A percentile compares a stretch with the other conserved stretches of the same genome.
phyloP scores from a whole-genome alignment of 2,797 vertebrate genomes.

The Mormyrus hasselquistii region DNA sequence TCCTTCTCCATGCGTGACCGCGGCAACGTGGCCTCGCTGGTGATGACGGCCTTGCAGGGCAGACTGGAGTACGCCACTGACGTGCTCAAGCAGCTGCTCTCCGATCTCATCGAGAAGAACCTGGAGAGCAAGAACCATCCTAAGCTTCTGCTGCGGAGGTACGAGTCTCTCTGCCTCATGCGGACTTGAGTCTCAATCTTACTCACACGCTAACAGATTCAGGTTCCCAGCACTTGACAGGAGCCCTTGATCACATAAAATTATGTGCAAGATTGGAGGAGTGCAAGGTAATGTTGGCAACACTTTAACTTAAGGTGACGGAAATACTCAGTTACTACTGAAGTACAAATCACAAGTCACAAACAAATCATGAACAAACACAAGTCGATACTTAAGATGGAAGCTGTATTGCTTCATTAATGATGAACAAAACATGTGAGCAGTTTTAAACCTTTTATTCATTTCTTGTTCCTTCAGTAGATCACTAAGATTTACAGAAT shows the following conservation, averaged over 20 bases:
- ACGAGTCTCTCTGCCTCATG: background rate
- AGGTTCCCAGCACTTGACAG: background rate
- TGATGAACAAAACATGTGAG: background rate
- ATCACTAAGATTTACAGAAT: background rate
- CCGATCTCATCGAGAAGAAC: conserved; percentile 89
- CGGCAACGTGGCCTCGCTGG: conserved; percentile 88
- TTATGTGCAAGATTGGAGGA: background rate
- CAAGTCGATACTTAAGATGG: background rate
- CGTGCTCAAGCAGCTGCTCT: conserved; percentile 88
- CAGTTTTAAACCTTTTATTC: background rate
- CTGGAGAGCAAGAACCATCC: conserved; percentile 97
- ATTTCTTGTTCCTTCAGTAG: background rate
- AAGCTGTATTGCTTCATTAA: background rate
- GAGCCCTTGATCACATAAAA: background rate
- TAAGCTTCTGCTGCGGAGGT: conserved; percentile 90
- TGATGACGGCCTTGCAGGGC: conserved; percentile 89
- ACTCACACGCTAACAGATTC: background rate
- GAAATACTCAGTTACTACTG: background rate
- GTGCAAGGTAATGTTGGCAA: background rate
- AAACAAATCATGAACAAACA: background rate
- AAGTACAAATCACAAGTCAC: background rate
- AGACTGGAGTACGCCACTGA: conserved; percentile 89
- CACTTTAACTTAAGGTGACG: background rate
- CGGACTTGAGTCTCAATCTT: background rate
- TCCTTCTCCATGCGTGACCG: conserved; percentile 97